These are phyloP conservation scores for Apodemus agrarius DNA, from an alignment of 2,797 vertebrate species.

Conservation along the genomic window DNA sequence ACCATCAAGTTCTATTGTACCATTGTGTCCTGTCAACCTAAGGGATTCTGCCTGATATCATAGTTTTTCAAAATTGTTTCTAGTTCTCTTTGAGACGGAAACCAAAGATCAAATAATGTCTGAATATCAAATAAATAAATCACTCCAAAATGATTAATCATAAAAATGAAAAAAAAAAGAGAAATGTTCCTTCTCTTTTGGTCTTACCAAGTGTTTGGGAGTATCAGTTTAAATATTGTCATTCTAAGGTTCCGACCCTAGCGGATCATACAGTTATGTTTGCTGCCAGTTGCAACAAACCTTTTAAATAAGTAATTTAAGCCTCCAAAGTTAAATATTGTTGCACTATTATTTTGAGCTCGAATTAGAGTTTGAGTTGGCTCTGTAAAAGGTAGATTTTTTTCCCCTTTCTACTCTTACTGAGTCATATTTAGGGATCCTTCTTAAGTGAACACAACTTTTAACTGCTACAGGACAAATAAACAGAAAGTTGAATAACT, in stretches of 20 bases:
- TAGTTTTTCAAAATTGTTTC: slow-evolving; percentile 66
- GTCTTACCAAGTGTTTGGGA: slow-evolving; percentile 63
- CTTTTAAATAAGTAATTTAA: slow-evolving; percentile 84
- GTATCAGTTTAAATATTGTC: slow-evolving; percentile 75
- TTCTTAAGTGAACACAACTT: slow-evolving; percentile 66
- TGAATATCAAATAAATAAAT: slow-evolving; percentile 69
- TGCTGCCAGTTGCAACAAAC: slow-evolving; percentile 84
- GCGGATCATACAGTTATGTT: slow-evolving; percentile 80
- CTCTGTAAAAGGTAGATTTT: slow-evolving; percentile 63
- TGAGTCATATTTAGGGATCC: slow-evolving; percentile 74
- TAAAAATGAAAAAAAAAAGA: slow-evolving; percentile 73
- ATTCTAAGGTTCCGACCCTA: slow-evolving; percentile 74
- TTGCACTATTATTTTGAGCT: slow-evolving; percentile 79
- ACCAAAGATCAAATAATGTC: slow-evolving; percentile 45
- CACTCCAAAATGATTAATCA: slow-evolving; percentile 51
- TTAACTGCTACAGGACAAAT: slow-evolving; percentile 69
- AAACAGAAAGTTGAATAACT: neutral
- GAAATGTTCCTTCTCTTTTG: slow-evolving; percentile 65
- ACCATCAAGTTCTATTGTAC: slow-evolving; percentile 57
- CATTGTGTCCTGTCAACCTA: slow-evolving; percentile 59
- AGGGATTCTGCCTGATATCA: slow-evolving; percentile 62
- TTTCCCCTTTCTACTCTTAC: slow-evolving; percentile 73
- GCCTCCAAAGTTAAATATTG: slow-evolving; percentile 82
- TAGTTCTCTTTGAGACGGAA: slow-evolving; percentile 50
- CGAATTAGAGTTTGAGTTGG: slow-evolving; percentile 84